Base-by-base conservation (phyloP, 2,113 vertebrate genomes). In the Macquaria australasica region DNA sequence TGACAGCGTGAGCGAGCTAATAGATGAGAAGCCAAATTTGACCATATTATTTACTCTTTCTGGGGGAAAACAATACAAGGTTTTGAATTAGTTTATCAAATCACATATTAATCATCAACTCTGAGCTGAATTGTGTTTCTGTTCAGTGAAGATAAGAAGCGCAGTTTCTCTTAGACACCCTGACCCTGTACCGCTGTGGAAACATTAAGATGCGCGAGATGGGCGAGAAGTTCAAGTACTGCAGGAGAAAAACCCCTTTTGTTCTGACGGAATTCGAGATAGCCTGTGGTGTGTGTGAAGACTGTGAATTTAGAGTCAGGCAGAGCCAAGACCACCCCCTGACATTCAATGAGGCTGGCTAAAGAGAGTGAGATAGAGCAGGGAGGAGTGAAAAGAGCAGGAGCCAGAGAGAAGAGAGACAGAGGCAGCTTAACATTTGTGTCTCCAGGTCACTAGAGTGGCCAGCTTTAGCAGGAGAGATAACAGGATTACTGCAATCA, bases 401-500 rank as follows among this genome's bases (percentile, higher is more conserved):
- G 73, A 80, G 76, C 68, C 39, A 77, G 81, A 82, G 77, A 86
- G 76, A 67, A 76, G 84, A 79, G 91, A 94, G 87, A 94, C 85
- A 92, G 87, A 93, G 90, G 90, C 91, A 86, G 94, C 95, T 95
- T 96, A 96, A 95, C 93, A 95, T 91, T 95, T 89, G 88, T 94
- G 94, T 95, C 95, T 95, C 90, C 88, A 92, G 95, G 95, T 96
- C 95, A 95, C 93, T 82, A 84, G 92, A 93, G 93, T 94, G 95
- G 90, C 89, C 93, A 92, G 95, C 95, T 96, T 95, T 94, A 95
- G 95, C 90, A 93, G 85, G 89, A 93, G 86, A 94, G 95, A 96
- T 96, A 96, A 96, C 95, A 84, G 96, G 95, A 96, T 96, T 96
- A 96, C 88, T 64, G 94, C 93, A 94, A 94, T 94, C 93, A 93